Evolutionary conservation across 2,113 vertebrate genomes (phyloP), one percentile per base, ranked within the genome.

Genomic region (Chrysemys picta): DNA sequence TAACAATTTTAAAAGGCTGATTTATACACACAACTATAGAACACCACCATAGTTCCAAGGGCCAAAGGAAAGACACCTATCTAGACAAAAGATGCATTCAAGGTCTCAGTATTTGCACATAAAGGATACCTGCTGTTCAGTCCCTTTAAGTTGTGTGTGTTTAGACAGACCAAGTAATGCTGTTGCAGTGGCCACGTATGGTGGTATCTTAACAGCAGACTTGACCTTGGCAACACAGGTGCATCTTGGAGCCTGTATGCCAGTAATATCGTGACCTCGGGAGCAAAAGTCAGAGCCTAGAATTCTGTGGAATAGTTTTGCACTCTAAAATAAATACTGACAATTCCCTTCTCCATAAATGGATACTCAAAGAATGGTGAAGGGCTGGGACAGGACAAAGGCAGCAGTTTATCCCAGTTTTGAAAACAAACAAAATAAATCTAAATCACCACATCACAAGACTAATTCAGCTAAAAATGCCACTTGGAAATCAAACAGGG

Each of bases 361-460:
- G 93, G 95, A 95, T 93, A 96, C 93, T 97, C 91, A 93, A 94
- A 97, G 85, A 93, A 96, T 76, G 52, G 96, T 95, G 95, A 97
- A 96, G 91, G 96, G 86, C 94, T 97, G 96, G 94, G 96, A 94
- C 96, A 90, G 95, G 97, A 96, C 80, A 96, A 98, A 97, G 94
- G 97, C 89, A 94, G 97, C 98, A 96, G 90, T 98, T 98, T 97
- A 98, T 97, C 97, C 97, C 97, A 97, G 88, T 93, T 89, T 95
- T 89, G 88, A 97, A 65, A 96, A 96, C 88, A 93, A 95, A 95
- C 31, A 78, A 50, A 82, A 96, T 62, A 95, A 85, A 72, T 94
- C 96, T 95, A 98, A 98, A 96, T 98, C 97, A 98, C 96, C 98
- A 98, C 97, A 98, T 98, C 97, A 98, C 98, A 97, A 98, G 97